phyloP scores from a whole-genome alignment of 1,140 invertebrate genomes.

The Drosophila busckii region DNA sequence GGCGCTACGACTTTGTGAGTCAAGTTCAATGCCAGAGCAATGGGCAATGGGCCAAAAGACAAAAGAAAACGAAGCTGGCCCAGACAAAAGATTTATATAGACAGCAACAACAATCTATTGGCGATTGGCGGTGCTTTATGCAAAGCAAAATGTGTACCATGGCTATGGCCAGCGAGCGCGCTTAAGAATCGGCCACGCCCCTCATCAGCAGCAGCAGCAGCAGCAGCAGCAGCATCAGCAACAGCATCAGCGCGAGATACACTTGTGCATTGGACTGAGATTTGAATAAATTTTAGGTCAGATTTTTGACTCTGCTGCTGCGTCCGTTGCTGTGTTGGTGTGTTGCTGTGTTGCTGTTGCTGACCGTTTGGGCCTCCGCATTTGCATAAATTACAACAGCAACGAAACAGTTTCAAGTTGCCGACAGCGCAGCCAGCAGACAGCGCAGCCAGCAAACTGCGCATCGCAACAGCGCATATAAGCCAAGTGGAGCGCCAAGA shows the following conservation, averaged over 20 bases:
- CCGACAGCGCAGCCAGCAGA: slow-evolving; percentile 17
- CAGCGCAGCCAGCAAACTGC: slow-evolving; percentile 1
- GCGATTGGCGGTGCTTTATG: no score
- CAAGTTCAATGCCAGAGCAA: slow-evolving; percentile 62
- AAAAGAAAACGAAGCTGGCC: background rate
- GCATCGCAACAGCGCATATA: slow-evolving; percentile 61
- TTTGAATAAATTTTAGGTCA: slow-evolving; percentile 74
- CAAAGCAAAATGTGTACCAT: slow-evolving; percentile 35
- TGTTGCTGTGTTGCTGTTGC: background rate
- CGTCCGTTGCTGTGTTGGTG: slow-evolving; percentile 1
- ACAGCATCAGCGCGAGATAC: slow-evolving; percentile 1
- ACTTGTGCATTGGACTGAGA: slow-evolving; percentile 49
- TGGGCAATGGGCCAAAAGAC: slow-evolving; percentile 23
- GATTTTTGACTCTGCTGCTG: background rate
- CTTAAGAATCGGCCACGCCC: slow-evolving; percentile 26
- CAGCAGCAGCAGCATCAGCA: background rate
- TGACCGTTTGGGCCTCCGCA: no score
- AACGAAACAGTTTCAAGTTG: slow-evolving; percentile 1
- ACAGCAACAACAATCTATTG: background rate
- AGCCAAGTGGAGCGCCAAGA: slow-evolving; percentile 62
- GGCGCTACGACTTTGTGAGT: slow-evolving; percentile 43
- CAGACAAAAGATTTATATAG: slow-evolving; percentile 1
- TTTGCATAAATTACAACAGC: slow-evolving; percentile 66
- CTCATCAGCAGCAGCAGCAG: background rate
- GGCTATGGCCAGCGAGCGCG: slow-evolving; percentile 26